Evolutionary conservation across 2,888 invertebrate genomes (phyloP).

Genomic region (Unio delphinus): DNA sequence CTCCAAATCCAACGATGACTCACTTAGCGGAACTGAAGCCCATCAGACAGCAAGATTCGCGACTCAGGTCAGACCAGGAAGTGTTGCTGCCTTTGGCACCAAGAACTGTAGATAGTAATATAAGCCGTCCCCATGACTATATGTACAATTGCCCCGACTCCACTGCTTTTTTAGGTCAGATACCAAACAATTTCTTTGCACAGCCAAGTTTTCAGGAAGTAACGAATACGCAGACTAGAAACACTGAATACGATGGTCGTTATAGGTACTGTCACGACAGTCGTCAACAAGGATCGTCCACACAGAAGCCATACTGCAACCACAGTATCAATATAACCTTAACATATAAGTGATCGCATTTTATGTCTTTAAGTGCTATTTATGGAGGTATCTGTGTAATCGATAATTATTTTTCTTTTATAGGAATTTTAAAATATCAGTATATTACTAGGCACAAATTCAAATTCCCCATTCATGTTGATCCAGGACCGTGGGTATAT

Average conservation of each 20-base stretch:
- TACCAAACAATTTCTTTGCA: constrained; percentile 6
- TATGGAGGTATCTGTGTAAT: too few species aligned
- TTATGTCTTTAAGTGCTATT: neutral
- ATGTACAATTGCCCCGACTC: constrained; percentile 5
- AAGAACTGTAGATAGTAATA: constrained; percentile 20
- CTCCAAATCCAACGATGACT: constrained; percentile 9
- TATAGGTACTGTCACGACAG: constrained; percentile 7
- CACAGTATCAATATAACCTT: constrained; percentile 65
- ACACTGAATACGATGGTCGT: constrained; percentile 24
- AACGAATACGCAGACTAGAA: constrained; percentile 10
- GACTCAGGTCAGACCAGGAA: constrained; percentile 21
- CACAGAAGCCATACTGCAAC: constrained; percentile 45
- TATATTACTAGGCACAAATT: too few species aligned
- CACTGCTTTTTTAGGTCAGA: too few species aligned
- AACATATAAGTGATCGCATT: constrained; percentile 50
- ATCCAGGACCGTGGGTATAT: too few species aligned
- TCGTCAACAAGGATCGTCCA: constrained; percentile 13
- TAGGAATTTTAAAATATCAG: too few species aligned
- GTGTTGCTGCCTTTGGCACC: constrained; percentile 20
- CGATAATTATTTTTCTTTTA: too few species aligned
- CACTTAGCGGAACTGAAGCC: constrained; percentile 51
- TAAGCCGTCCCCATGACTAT: constrained; percentile 7
- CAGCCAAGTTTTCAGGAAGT: constrained; percentile 20
- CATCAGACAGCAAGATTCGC: constrained; percentile 16
- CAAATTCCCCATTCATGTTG: too few species aligned